Evolutionary conservation across 2,113 vertebrate species (phyloP).

Genomic region (Aspiorhynchus laticeps): DNA sequence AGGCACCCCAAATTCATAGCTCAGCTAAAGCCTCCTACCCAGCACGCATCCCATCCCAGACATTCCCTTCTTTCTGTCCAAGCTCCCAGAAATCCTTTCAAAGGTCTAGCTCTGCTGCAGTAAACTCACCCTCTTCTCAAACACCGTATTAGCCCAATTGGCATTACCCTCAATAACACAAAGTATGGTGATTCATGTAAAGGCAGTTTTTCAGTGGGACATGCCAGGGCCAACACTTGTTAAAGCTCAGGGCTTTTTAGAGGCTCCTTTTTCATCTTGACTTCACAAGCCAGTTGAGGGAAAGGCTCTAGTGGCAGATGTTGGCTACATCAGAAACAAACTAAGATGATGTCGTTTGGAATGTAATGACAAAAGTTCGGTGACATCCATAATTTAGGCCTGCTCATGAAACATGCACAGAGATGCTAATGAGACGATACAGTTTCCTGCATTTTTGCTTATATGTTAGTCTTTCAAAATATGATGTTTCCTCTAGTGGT

Average conservation of each 20-base stretch:
- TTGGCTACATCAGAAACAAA: slow-evolving; percentile 14
- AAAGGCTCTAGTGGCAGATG: slow-evolving; percentile 27
- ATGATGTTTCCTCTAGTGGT: slow-evolving; percentile 9
- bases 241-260: slow-evolving; percentile 9
- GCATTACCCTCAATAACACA: background rate
- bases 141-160: slow-evolving; percentile 30
- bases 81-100: background rate
- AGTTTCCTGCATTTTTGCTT: background rate
- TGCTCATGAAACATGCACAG: slow-evolving; percentile 39
- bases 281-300: slow-evolving; percentile 4
- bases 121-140: slow-evolving; percentile 2
- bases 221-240: background rate
- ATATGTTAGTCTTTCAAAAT: slow-evolving; percentile 25
- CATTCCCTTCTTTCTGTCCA: background rate
- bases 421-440: slow-evolving; percentile 1
- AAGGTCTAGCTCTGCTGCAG: background rate
- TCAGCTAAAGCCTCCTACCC: background rate
- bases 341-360: background rate
- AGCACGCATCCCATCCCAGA: background rate
- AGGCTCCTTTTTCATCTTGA: slow-evolving; percentile 36
- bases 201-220: slow-evolving; percentile 4
- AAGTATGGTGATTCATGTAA: slow-evolving; percentile 5
- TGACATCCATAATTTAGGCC: slow-evolving; percentile 45
- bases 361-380: slow-evolving; percentile 30
- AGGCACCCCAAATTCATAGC: background rate